Percentiles rank a stretch among this genome's conserved stretches.
Evolutionary conservation across 2,113 vertebrate species (phyloP).

Genomic region (Oplegnathus fasciatus): DNA sequence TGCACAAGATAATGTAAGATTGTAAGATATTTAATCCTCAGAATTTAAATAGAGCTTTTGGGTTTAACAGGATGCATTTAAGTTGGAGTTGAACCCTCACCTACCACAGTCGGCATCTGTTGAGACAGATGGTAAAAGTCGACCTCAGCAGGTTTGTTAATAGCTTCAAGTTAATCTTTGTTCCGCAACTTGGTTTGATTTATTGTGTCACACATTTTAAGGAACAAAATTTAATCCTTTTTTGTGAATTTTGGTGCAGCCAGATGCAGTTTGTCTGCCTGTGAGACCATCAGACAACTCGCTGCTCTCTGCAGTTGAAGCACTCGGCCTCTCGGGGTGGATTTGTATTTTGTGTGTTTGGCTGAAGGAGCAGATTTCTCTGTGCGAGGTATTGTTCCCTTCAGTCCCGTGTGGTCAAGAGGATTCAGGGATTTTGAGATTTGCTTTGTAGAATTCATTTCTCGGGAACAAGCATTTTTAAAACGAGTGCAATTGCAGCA

Average conservation of each 20-base stretch:
- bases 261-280: not conserved
- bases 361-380: constrained; percentile 35
- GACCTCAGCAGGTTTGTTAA: constrained; percentile 58
- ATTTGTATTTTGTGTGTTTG: constrained; percentile 46
- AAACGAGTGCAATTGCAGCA: constrained; percentile 37
- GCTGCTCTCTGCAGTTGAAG: not conserved
- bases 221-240: not conserved
- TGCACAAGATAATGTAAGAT: not conserved
- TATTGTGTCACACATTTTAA: not conserved
- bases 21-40: not conserved
- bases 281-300: not conserved
- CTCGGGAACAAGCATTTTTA: constrained; percentile 18
- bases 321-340: not conserved
- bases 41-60: not conserved
- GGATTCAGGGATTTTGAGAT: constrained; percentile 69
- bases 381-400: constrained; percentile 30
- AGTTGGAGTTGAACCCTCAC: constrained; percentile 44
- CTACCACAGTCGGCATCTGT: constrained; percentile 53
- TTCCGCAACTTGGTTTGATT: constrained; percentile 12
- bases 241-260: not conserved
- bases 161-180: constrained; percentile 51
- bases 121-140: constrained; percentile 58
- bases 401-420: constrained; percentile 45
- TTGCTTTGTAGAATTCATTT: constrained; percentile 55
- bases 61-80: constrained; percentile 39